phyloP scores from a whole-genome alignment of 2,797 vertebrate genomes.

The Sebastes nivosus region DNA sequence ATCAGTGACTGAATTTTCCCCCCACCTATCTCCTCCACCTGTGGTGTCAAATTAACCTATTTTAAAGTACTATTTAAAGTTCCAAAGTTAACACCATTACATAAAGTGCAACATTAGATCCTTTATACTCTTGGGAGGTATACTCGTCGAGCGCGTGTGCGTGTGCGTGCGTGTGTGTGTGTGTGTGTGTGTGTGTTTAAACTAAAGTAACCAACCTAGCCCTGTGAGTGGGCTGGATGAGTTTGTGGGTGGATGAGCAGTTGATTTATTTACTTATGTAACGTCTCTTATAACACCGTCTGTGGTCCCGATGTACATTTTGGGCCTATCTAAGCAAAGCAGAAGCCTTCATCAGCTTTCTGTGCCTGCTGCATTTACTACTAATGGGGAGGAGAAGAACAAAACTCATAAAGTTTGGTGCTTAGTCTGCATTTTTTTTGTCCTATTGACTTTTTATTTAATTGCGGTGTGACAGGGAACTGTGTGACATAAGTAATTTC shows the following conservation, averaged over 20 bases:
- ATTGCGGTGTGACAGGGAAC: constrained; percentile 33
- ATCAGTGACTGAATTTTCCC: neutral
- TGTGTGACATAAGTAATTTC: constrained; percentile 20
- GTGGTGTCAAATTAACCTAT: neutral
- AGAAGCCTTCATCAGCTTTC: constrained; percentile 27
- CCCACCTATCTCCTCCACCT: neutral
- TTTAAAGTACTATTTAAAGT: neutral
- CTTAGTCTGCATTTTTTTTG: constrained; percentile 42
- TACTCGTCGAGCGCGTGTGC: neutral
- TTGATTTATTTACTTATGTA: constrained; percentile 67
- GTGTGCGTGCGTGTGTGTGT: neutral
- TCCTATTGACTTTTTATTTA: constrained; percentile 41
- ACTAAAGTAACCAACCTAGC: constrained; percentile 25
- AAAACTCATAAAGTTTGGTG: constrained; percentile 33
- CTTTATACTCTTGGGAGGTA: constrained; percentile 15
- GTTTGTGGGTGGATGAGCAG: constrained; percentile 55
- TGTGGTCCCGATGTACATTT: constrained; percentile 32
- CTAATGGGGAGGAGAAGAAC: constrained; percentile 14
- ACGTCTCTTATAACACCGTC: constrained; percentile 43
- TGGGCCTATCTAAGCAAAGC: constrained; percentile 20
- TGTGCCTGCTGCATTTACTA: constrained; percentile 9
- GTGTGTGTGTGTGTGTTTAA: neutral
- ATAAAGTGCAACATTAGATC: neutral
- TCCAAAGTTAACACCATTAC: neutral
- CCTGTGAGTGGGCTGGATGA: constrained; percentile 53